Evolutionary conservation across 2,113 vertebrate species (phyloP).

Genomic region (Lamprologus tigripictilis): DNA sequence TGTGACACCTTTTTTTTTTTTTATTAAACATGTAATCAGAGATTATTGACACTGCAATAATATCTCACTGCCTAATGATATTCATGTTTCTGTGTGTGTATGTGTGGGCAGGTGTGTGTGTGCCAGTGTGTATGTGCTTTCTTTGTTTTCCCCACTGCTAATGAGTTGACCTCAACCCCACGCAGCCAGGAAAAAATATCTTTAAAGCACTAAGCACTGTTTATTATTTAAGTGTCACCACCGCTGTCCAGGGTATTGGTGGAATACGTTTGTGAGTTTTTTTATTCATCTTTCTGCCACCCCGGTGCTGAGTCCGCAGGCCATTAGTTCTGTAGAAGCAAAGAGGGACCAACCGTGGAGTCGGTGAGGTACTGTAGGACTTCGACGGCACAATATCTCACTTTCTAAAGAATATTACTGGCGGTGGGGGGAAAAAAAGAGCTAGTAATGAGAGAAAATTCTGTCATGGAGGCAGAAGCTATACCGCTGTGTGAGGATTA

Average conservation of each 20-base stretch:
- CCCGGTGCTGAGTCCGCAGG: constrained; percentile 47
- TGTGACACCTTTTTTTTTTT: constrained; percentile 24
- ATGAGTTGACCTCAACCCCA: constrained; percentile 53
- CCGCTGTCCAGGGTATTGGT: constrained; percentile 41
- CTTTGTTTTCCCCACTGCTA: constrained; percentile 42
- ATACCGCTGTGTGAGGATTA: constrained; percentile 14
- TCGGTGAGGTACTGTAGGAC: constrained; percentile 10
- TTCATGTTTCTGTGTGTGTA: not conserved
- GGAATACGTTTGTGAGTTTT: constrained; percentile 30
- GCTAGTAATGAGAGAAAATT: constrained; percentile 35
- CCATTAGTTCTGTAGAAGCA: constrained; percentile 40
- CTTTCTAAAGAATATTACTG: constrained; percentile 28
- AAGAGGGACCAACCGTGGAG: constrained; percentile 20
- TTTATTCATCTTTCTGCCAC: constrained; percentile 32
- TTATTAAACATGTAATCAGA: constrained; percentile 48
- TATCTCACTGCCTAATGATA: constrained; percentile 2
- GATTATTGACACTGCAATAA: constrained; percentile 21
- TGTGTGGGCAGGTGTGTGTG: not conserved
- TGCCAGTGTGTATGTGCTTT: not conserved
- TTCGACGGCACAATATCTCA: constrained; percentile 12
- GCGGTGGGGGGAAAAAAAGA: not conserved
- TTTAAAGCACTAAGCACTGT: constrained; percentile 55
- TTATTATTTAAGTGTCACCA: constrained; percentile 62
- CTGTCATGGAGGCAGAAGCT: not conserved
- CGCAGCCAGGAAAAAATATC: constrained; percentile 23